Conservation (phyloP, 2,888 invertebrate species). For the Chouioia cunea region DNA sequence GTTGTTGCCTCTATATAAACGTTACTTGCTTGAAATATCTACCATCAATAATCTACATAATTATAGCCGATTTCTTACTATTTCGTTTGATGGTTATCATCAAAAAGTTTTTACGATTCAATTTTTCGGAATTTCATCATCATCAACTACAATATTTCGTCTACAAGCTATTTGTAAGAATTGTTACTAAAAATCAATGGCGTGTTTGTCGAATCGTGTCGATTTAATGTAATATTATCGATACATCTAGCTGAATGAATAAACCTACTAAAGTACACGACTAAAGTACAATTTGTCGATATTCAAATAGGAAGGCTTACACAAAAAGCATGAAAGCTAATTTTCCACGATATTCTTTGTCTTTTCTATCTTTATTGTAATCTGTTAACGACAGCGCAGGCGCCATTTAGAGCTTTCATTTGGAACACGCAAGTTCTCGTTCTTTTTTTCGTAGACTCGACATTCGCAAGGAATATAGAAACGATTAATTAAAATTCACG, state of each 20-base stretch:
- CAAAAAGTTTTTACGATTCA: slow-evolving; percentile 14
- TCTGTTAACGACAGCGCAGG: slow-evolving; percentile 46
- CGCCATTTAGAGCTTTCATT: slow-evolving; percentile 26
- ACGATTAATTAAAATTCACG: slow-evolving; percentile 40
- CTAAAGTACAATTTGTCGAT: no score
- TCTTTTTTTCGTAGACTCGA: slow-evolving; percentile 4
- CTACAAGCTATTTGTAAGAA: not conserved
- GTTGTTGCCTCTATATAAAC: slow-evolving; percentile 37
- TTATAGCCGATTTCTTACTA: slow-evolving; percentile 3
- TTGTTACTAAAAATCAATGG: not conserved
- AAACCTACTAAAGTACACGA: slow-evolving; percentile 10
- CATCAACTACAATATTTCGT: no score
- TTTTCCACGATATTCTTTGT: slow-evolving; percentile 27
- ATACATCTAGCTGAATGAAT: slow-evolving; percentile 11
- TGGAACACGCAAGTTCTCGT: slow-evolving; percentile 18
- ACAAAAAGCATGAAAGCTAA: slow-evolving; percentile 17
- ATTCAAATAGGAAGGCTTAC: slow-evolving; percentile 6
- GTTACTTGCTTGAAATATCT: slow-evolving; percentile 28
- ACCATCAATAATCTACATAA: slow-evolving; percentile 31
- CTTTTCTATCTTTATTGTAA: no score
- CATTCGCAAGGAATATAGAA: slow-evolving; percentile 39
- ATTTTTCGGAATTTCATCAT: not conserved
- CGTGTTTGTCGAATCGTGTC: not conserved
- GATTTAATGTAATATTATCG: not conserved
- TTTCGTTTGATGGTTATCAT: not conserved